A percentile compares a stretch with the other conserved stretches of the same genome.
phyloP scores from a whole-genome alignment of 1,140 invertebrate species.

The Habropoda laboriosa region DNA sequence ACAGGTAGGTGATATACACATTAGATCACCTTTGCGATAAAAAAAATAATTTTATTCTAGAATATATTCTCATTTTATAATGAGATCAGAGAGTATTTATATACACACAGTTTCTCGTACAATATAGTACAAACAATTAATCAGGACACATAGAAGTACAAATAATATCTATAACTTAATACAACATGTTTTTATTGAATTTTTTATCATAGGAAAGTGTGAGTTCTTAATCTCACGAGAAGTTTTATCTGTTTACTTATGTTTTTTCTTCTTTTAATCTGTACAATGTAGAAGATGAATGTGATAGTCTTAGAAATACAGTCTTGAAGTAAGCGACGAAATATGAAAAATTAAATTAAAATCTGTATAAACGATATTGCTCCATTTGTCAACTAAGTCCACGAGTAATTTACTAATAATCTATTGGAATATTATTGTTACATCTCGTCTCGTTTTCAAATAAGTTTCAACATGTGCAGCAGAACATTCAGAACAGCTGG shows the following conservation, averaged over 20 bases:
- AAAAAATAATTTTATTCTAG: conserved; percentile 43
- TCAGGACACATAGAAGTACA: conserved; percentile 8
- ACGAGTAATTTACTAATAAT: background rate
- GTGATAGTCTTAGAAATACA: conserved; percentile 10
- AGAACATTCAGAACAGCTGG: conserved; percentile 35
- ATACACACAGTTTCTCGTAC: background rate
- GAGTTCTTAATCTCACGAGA: conserved; percentile 6
- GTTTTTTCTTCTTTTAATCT: background rate
- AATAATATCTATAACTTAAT: conserved; percentile 30
- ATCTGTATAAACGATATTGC: background rate
- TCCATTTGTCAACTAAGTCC: background rate
- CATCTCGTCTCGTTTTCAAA: conserved; percentile 11
- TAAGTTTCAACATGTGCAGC: conserved; percentile 36
- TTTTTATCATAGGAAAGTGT: background rate
- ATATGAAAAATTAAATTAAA: background rate
- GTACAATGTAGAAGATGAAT: background rate
- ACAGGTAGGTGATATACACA: conserved; percentile 51
- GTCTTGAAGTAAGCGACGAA: conserved; percentile 14
- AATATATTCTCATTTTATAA: conserved; percentile 33
- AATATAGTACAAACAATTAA: conserved; percentile 26
- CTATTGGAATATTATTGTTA: background rate
- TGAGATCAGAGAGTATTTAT: conserved; percentile 8
- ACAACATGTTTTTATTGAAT: background rate
- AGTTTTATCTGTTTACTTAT: background rate
- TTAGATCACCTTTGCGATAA: background rate